Conservation (phyloP, 2,888 invertebrate genomes). For the Dasysyrphus albostriatus region DNA sequence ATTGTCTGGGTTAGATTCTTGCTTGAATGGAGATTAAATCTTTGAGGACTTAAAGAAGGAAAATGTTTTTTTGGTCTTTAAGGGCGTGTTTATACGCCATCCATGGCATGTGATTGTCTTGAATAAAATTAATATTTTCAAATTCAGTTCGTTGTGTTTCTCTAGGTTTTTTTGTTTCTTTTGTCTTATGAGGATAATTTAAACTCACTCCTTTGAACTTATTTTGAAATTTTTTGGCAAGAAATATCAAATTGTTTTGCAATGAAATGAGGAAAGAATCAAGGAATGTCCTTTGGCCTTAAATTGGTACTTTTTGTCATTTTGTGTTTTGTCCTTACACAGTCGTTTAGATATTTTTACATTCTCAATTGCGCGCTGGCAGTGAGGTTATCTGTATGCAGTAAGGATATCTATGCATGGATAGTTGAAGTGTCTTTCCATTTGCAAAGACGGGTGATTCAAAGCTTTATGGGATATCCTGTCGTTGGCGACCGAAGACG, state of each 20-base stretch:
- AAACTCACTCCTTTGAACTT: not conserved
- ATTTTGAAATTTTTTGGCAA: conserved; percentile 46
- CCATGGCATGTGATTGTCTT: conserved; percentile 38
- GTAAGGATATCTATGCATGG: not conserved
- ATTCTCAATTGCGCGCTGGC: conserved; percentile 77
- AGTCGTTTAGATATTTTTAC: conserved; percentile 79
- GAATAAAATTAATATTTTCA: conserved; percentile 58
- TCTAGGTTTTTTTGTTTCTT: not conserved
- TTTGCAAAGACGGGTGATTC: not conserved
- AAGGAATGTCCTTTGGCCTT: conserved; percentile 70
- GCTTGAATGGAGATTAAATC: conserved; percentile 56
- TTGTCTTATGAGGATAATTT: not conserved
- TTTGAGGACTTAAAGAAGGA: conserved; percentile 47
- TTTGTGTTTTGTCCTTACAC: conserved; percentile 39
- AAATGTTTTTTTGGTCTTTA: conserved; percentile 20
- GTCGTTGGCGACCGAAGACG: not conserved
- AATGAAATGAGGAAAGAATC: conserved; percentile 57
- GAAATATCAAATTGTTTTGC: conserved; percentile 61
- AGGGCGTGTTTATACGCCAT: conserved; percentile 2
- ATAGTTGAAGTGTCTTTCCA: conserved; percentile 18
- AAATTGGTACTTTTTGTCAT: conserved; percentile 69
- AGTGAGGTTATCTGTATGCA: conserved; percentile 56
- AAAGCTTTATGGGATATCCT: not conserved
- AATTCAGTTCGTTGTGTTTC: conserved; percentile 15
- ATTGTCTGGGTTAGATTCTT: conserved; percentile 51